Conservation (phyloP, 1,140 invertebrate species). For the Acarapis woodi region DNA sequence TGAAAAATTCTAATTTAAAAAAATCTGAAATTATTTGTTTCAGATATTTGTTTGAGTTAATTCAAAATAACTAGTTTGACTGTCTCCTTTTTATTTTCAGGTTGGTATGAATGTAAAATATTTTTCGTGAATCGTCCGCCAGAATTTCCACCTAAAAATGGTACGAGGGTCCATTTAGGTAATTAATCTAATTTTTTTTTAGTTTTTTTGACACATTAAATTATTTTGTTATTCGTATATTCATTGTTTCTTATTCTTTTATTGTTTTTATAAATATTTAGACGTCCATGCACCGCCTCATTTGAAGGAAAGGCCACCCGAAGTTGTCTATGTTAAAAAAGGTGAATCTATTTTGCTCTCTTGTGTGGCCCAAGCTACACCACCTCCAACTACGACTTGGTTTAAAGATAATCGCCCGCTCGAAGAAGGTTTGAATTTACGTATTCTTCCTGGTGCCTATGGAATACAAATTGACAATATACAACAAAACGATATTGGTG, state of each 20-base stretch:
- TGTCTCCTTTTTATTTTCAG: no score
- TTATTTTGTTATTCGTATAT: not conserved
- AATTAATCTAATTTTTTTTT: slow-evolving; percentile 76
- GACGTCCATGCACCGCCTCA: slow-evolving; percentile 34
- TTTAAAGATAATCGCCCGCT: slow-evolving; percentile 15
- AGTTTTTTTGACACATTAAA: no score
- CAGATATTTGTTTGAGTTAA: no score
- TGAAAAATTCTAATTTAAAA: no score
- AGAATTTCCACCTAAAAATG: slow-evolving; percentile 58
- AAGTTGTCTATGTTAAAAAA: slow-evolving; percentile 79
- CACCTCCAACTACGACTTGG: slow-evolving; percentile 14
- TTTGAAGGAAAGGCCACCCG: slow-evolving; percentile 65
- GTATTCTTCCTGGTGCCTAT: slow-evolving; percentile 19
- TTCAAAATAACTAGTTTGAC: no score
- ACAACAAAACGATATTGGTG: slow-evolving; percentile 63
- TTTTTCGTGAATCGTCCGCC: slow-evolving; percentile 76
- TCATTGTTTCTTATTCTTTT: not conserved
- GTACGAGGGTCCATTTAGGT: slow-evolving; percentile 84
- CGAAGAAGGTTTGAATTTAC: not conserved
- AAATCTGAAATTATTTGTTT: no score
- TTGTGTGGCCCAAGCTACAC: slow-evolving; percentile 63
- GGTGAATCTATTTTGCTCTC: slow-evolving; percentile 78
- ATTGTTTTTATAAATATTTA: not conserved
- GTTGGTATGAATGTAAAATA: slow-evolving; percentile 90
- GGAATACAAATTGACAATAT: slow-evolving; percentile 67